phyloP scores from a whole-genome alignment of 1,140 invertebrate genomes.

The Atta cephalotes region DNA sequence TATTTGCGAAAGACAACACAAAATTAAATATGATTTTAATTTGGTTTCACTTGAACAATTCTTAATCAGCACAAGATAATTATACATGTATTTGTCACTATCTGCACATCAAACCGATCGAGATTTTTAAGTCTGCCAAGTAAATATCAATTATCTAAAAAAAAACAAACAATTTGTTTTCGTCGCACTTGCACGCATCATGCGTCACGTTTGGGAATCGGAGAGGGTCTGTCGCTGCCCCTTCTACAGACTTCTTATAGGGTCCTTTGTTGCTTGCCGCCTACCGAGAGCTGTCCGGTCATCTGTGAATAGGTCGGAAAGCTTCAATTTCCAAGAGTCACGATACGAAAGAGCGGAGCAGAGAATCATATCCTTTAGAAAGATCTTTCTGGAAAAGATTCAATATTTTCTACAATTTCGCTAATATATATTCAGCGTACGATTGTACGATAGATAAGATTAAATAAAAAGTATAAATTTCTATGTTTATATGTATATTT shows the following conservation, averaged over 20 bases:
- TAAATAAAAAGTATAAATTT: not conserved
- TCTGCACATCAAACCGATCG: not conserved
- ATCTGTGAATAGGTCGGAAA: constrained; percentile 30
- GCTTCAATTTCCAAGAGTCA: constrained; percentile 54
- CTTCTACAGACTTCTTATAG: constrained; percentile 40
- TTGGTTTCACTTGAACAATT: not conserved
- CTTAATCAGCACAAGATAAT: not conserved
- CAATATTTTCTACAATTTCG: constrained; percentile 12
- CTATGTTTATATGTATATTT: not conserved
- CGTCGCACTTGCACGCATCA: constrained; percentile 30
- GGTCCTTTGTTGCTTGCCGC: constrained; percentile 56
- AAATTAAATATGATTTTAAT: not conserved
- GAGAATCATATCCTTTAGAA: not conserved
- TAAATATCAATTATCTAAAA: not conserved
- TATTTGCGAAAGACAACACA: not conserved
- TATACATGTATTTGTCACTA: not conserved
- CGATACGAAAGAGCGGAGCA: not conserved
- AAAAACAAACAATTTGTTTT: constrained; percentile 32
- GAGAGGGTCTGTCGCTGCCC: constrained; percentile 48
- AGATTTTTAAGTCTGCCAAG: not conserved
- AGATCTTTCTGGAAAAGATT: not conserved
- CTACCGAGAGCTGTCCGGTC: constrained; percentile 38
- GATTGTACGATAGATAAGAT: not conserved
- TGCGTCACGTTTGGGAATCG: constrained; percentile 27
- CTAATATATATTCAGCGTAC: not conserved